These are phyloP conservation scores for Dendrolimus houi DNA, from an alignment of 2,888 invertebrate species.

Conservation along the genomic window DNA sequence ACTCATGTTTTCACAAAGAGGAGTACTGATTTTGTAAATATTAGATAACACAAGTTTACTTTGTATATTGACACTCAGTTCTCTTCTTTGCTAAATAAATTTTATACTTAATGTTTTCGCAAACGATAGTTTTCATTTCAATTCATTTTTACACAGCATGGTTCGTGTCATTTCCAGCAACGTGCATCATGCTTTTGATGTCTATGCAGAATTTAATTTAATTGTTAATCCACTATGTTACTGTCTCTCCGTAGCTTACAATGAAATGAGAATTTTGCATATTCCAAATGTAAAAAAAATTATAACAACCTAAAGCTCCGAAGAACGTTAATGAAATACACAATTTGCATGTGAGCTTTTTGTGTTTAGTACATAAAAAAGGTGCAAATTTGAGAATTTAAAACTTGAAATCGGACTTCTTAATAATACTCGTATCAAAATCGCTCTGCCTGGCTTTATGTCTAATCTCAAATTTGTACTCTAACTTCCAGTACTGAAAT, in stretches of 20 bases:
- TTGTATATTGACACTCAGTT: slow-evolving; percentile 26
- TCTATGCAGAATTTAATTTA: slow-evolving; percentile 49
- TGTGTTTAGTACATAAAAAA: slow-evolving; percentile 30
- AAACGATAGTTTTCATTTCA: slow-evolving; percentile 38
- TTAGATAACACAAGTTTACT: slow-evolving; percentile 4
- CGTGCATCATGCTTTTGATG: slow-evolving; percentile 74
- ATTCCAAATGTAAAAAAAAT: background rate
- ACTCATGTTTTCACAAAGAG: slow-evolving; percentile 35
- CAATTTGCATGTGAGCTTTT: slow-evolving; percentile 69
- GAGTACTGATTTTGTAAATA: slow-evolving; percentile 34
- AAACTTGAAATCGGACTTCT: slow-evolving; percentile 7
- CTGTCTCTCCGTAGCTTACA: slow-evolving; percentile 35
- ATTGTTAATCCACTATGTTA: slow-evolving; percentile 27
- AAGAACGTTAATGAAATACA: slow-evolving; percentile 19
- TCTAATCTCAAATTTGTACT: slow-evolving; percentile 37
- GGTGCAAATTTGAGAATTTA: slow-evolving; percentile 43
- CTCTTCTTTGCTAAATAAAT: slow-evolving; percentile 46
- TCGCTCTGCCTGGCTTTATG: slow-evolving; percentile 56
- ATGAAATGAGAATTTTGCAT: slow-evolving; percentile 8
- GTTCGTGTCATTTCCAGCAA: slow-evolving; percentile 57
- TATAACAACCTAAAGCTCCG: too few relatives aligned
- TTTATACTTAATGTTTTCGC: slow-evolving; percentile 27
- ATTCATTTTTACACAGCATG: slow-evolving; percentile 64
- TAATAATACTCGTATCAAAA: slow-evolving; percentile 23
- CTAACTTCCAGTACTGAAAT: slow-evolving; percentile 43